Conservation (phyloP, 2,113 vertebrate species). For the Callocephalon fimbriatum region DNA sequence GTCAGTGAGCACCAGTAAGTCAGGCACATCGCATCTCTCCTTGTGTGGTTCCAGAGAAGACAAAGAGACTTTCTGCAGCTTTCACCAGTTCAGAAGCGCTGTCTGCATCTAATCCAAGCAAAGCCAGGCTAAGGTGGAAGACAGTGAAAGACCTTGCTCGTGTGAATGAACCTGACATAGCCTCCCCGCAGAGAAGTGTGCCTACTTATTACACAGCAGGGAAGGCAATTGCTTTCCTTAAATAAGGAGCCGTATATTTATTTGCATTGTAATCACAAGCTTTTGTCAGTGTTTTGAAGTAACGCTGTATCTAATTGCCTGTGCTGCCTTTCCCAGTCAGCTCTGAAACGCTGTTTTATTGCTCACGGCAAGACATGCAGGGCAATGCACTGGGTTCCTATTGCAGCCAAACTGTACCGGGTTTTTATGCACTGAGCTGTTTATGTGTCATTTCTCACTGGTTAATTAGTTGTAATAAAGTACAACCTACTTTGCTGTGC, state of each 20-base stretch:
- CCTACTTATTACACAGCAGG: neutral
- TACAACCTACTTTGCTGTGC: neutral
- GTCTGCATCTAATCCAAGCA: neutral
- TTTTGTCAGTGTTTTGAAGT: neutral
- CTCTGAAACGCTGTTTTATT: neutral
- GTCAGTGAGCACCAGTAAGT: neutral
- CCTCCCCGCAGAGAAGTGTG: neutral
- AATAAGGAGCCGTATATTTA: neutral
- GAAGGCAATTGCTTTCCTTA: neutral
- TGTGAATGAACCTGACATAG: neutral
- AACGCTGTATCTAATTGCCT: neutral
- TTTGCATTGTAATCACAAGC: neutral
- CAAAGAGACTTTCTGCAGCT: neutral
- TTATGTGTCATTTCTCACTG: neutral
- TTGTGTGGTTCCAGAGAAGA: neutral
- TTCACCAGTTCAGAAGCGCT: neutral
- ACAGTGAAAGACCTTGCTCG: rapidly evolving
- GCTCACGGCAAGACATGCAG: neutral
- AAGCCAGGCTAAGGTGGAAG: neutral
- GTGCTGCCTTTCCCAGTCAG: neutral
- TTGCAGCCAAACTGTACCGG: neutral
- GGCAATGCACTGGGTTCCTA: neutral
- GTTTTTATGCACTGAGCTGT: neutral
- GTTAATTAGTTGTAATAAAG: neutral
- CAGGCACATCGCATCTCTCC: neutral